phyloP scores from a whole-genome alignment of 2,797 vertebrate species.

The Hephaestus fuliginosus region DNA sequence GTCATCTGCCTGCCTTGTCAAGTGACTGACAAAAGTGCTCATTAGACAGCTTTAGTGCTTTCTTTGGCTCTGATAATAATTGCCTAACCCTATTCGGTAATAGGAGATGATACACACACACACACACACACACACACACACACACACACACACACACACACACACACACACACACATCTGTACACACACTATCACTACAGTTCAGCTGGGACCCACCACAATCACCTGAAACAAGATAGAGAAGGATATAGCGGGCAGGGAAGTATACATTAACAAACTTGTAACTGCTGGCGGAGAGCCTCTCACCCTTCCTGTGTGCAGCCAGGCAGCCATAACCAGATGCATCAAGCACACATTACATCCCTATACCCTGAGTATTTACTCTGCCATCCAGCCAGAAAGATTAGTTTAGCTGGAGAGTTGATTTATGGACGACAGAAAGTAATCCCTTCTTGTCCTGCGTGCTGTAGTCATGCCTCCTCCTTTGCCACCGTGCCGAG shows the following conservation, averaged over 20 bases:
- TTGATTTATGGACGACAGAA: constrained; percentile 96
- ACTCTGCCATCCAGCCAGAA: constrained; percentile 88
- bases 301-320: constrained; percentile 66
- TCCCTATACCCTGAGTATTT: constrained; percentile 84
- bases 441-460: constrained; percentile 91
- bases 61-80: constrained; percentile 30
- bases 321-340: constrained; percentile 76
- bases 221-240: constrained; percentile 71
- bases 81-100: constrained; percentile 22
- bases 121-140: constrained; percentile 22
- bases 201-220: constrained; percentile 40
- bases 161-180: not conserved
- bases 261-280: constrained; percentile 84
- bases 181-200: constrained; percentile 14
- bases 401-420: constrained; percentile 91
- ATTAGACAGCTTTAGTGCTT: constrained; percentile 27
- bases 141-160: not conserved
- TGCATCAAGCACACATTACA: constrained; percentile 82
- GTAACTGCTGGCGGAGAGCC: constrained; percentile 77
- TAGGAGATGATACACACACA: constrained; percentile 28
- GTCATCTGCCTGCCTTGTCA: not conserved
- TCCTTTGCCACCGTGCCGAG: constrained; percentile 79
- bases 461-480: constrained; percentile 85
- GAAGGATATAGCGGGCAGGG: constrained; percentile 65
- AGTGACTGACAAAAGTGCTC: constrained; percentile 17